These are phyloP conservation scores for Drosophila eohydei DNA, from an alignment of 2,888 invertebrate genomes.

Conservation along the genomic window DNA sequence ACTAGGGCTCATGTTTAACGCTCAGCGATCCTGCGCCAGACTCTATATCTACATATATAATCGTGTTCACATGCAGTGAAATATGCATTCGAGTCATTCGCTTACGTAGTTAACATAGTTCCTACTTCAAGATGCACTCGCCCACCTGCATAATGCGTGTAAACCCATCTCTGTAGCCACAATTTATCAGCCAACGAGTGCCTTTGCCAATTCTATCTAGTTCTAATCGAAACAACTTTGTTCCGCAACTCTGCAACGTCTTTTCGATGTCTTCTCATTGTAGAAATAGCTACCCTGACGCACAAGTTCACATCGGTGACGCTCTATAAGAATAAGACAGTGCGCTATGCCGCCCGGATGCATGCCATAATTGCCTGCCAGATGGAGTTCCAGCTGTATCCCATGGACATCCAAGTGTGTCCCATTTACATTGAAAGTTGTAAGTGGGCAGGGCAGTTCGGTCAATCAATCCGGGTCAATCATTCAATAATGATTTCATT, in stretches of 20 bases:
- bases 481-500: background rate
- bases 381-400: conserved; percentile 94
- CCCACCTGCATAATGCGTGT: conserved; percentile 33
- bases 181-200: conserved; percentile 57
- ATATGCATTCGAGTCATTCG: conserved; percentile 20
- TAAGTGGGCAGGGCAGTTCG: conserved; percentile 86
- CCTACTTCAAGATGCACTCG: conserved; percentile 18
- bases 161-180: conserved; percentile 32
- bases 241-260: conserved; percentile 80
- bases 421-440: conserved; percentile 94
- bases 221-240: conserved; percentile 75
- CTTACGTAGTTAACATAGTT: conserved; percentile 23
- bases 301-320: conserved; percentile 93
- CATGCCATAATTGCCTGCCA: conserved; percentile 94
- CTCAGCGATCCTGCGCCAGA: background rate
- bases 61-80: conserved; percentile 11
- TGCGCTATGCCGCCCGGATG: conserved; percentile 92
- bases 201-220: conserved; percentile 71
- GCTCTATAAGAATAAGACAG: conserved; percentile 92
- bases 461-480: background rate
- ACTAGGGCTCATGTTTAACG: background rate
- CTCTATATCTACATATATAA: background rate
- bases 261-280: conserved; percentile 81
- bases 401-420: conserved; percentile 94
- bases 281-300: conserved; percentile 92